phyloP scores from a whole-genome alignment of 2,797 vertebrate genomes.

The Hylomyscus alleni region DNA sequence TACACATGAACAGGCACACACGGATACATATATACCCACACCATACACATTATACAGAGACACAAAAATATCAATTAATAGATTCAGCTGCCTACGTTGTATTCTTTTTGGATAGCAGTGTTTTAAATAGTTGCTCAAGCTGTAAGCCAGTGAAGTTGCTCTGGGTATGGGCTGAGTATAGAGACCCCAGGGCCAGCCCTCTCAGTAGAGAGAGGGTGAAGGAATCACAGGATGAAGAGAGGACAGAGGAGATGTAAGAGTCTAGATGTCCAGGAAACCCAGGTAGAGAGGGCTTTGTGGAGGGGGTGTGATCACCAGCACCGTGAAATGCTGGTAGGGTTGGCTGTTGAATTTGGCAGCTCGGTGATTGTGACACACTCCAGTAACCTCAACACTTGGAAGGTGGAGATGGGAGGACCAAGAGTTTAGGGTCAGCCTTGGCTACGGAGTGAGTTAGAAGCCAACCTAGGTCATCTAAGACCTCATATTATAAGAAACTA shows the following conservation, averaged over 20 bases:
- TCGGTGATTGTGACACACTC: fast-evolving
- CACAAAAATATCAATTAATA: not conserved
- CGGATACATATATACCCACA: not conserved
- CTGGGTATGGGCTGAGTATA: no score
- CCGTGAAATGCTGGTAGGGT: not conserved
- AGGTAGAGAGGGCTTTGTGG: not conserved
- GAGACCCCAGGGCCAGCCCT: fast-evolving
- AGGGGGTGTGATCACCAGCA: fast-evolving
- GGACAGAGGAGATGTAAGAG: not conserved
- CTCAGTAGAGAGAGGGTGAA: no score
- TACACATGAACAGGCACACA: not conserved
- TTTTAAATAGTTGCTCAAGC: not conserved
- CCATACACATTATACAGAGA: not conserved
- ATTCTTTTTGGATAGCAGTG: fast-evolving
- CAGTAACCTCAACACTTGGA: not conserved
- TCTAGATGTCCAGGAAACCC: not conserved
- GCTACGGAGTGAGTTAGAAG: not conserved
- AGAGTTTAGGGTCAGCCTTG: not conserved
- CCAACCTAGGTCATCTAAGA: not conserved
- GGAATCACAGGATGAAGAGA: not conserved
- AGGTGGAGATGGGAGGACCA: not conserved
- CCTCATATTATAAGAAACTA: not conserved
- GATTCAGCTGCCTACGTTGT: not conserved
- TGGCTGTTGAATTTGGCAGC: fast-evolving
- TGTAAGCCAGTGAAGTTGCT: fast-evolving